These are phyloP conservation scores for Garrulus glandarius DNA, from an alignment of 2,797 vertebrate genomes.

Conservation along the genomic window DNA sequence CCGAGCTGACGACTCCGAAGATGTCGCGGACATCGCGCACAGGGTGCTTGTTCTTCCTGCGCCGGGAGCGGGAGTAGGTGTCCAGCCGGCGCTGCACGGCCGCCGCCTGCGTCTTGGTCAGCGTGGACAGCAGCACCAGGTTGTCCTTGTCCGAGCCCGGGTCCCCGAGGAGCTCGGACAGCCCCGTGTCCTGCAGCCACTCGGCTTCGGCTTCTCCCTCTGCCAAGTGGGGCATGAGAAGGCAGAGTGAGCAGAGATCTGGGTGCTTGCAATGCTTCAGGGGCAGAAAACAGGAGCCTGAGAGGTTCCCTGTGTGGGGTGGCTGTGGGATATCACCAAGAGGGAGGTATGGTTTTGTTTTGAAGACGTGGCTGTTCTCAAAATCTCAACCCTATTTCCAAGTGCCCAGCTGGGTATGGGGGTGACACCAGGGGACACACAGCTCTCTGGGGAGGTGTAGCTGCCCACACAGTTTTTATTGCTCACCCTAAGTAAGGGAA, in stretches of 20 bases:
- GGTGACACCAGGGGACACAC: rapidly evolving
- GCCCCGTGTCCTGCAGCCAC: slow-evolving; percentile 87
- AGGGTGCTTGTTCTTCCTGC: slow-evolving; percentile 82
- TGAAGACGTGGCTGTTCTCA: rapidly evolving
- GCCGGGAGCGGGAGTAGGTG: slow-evolving; percentile 81
- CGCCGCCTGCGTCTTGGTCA: slow-evolving; percentile 85
- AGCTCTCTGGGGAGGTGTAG: not conserved
- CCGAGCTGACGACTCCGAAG: slow-evolving; percentile 60
- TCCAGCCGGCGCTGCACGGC: slow-evolving; percentile 85
- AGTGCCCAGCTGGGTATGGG: not conserved
- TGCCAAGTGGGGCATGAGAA: not conserved
- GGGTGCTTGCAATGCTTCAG: not conserved
- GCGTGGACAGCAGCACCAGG: slow-evolving; percentile 83
- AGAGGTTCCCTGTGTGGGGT: rapidly evolving
- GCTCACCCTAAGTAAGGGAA: not conserved
- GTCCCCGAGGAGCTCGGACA: slow-evolving; percentile 80
- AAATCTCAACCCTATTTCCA: not conserved
- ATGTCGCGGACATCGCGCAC: slow-evolving; percentile 85
- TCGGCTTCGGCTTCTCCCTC: slow-evolving; percentile 85
- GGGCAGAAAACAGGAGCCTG: not conserved
- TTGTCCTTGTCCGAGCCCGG: slow-evolving; percentile 72
- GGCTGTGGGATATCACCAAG: rapidly evolving
- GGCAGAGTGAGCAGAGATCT: not conserved
- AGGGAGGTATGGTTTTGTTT: not conserved
- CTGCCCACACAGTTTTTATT: not conserved